Base-by-base conservation (phyloP, 2,797 vertebrate genomes). In the Parauchenoglanis ngamensis region DNA sequence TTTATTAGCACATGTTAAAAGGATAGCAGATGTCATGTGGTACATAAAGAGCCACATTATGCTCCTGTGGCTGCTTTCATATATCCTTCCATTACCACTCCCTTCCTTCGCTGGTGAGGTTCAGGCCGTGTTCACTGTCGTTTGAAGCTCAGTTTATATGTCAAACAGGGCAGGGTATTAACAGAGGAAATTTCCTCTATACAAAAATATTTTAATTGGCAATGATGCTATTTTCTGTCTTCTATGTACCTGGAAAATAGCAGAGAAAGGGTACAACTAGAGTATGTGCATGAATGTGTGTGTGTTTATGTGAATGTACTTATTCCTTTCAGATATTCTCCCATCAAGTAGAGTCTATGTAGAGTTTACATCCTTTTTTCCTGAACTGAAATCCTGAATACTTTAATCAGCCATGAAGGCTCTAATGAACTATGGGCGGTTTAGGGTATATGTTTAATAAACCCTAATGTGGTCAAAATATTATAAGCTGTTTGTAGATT, bases 31-130 rank as follows among this genome's bases (percentile, higher is more conserved):
- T 87, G 83, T 88, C 56, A 87, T 90, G 90, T 28, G 77, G 87
- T 84, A 88, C 87, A 92, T 90, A 93, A 94, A 94, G 86, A 86
- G 87, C 70, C 59, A 63, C 92, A 89, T 86, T 93, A 86, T 94
- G 89, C 89, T 78, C 83, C 85, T 83, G 82, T 68, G 78, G 83
- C 88, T 88, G 67, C 6, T 77, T 83, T 89, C 56, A 81, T 86
- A 89, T 88, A 88, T 82, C 79, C 83, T 90, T 87, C 72, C 82
- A 86, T 85, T 86, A 87, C 92, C 90, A 92, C 90, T 67, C 85
- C 65, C 88, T 92, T 93, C 92, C 90, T 90, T 91, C 87, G 85
- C 89, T 65, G 65, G 61, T 77, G 44, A 61, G 88, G 89, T 85
- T 89, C 88, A 90, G 78, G 57, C 56, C 40, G 85, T 92, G 91